Conservation (phyloP, 2,113 vertebrate species). For the Redunca redunca region DNA sequence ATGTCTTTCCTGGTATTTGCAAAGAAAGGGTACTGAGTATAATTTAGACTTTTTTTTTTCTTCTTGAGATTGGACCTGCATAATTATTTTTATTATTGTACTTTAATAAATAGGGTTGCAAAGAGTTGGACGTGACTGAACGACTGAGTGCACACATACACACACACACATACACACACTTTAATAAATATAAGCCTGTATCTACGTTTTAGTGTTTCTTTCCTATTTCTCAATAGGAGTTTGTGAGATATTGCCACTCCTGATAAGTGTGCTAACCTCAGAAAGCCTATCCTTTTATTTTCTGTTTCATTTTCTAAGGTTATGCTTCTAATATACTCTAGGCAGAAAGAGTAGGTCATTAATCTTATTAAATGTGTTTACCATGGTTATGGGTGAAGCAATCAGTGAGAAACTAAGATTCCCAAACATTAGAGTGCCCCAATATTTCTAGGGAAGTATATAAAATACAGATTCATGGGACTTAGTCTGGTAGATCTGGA, state of each 20-base stretch:
- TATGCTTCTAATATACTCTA: neutral
- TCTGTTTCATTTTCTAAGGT: neutral
- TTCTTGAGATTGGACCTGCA: neutral
- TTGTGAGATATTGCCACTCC: neutral
- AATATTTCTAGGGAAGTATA: neutral
- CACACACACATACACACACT: neutral
- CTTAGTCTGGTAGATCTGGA: neutral
- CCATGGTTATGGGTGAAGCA: neutral
- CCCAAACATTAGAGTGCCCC: neutral
- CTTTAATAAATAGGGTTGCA: neutral
- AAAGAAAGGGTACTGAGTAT: neutral
- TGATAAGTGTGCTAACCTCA: neutral
- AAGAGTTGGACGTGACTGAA: neutral
- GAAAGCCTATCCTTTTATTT: neutral
- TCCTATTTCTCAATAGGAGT: neutral
- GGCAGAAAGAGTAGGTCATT: conserved; percentile 17
- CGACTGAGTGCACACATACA: neutral
- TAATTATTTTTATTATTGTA: neutral
- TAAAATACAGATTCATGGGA: neutral
- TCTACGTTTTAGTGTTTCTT: neutral
- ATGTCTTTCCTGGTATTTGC: neutral
- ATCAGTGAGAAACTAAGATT: neutral
- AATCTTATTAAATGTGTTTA: conserved; percentile 40
- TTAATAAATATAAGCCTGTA: neutral
- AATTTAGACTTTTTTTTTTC: neutral